phyloP scores from a whole-genome alignment of 2,888 invertebrate species.

The Pyrgus malvae region DNA sequence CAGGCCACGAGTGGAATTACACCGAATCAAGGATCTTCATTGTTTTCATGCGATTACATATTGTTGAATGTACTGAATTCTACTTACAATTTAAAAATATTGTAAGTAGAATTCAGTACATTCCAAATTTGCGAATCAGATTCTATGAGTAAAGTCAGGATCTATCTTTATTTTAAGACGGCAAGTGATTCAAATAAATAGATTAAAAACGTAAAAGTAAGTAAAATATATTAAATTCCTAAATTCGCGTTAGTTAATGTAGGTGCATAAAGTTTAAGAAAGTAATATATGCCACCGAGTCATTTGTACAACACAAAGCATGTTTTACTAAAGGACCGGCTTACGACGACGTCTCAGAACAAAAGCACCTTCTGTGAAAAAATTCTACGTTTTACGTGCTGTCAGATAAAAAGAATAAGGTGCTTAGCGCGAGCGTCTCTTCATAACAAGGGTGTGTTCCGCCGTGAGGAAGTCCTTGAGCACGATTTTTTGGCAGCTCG shows the following conservation, averaged over 20 bases:
- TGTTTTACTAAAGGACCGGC: conserved; percentile 21
- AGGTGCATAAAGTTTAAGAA: too few relatives aligned
- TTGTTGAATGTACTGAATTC: too few relatives aligned
- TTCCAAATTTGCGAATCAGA: too few relatives aligned
- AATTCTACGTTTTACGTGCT: conserved; percentile 23
- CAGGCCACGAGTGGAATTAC: too few relatives aligned
- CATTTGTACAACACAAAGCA: conserved; percentile 9
- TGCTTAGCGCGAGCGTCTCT: conserved; percentile 41
- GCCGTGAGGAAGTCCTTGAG: conserved; percentile 47
- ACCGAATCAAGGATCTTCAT: too few relatives aligned
- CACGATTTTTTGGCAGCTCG: conserved; percentile 50
- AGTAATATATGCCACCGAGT: conserved; percentile 3
- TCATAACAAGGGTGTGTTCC: conserved; percentile 38
- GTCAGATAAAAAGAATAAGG: conserved; percentile 33
- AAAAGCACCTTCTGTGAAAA: conserved; percentile 21
- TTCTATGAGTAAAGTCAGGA: too few relatives aligned
- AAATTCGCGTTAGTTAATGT: neutral
- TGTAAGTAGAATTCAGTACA: too few relatives aligned
- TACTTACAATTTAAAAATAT: too few relatives aligned
- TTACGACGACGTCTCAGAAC: conserved; percentile 4
- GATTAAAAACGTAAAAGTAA: too few relatives aligned
- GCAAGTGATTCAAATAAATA: too few relatives aligned
- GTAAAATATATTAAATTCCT: neutral
- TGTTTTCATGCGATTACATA: too few relatives aligned
- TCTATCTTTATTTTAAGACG: too few relatives aligned